phyloP scores from a whole-genome alignment of 2,113 vertebrate species.

The Erythrocercus mccallii region DNA sequence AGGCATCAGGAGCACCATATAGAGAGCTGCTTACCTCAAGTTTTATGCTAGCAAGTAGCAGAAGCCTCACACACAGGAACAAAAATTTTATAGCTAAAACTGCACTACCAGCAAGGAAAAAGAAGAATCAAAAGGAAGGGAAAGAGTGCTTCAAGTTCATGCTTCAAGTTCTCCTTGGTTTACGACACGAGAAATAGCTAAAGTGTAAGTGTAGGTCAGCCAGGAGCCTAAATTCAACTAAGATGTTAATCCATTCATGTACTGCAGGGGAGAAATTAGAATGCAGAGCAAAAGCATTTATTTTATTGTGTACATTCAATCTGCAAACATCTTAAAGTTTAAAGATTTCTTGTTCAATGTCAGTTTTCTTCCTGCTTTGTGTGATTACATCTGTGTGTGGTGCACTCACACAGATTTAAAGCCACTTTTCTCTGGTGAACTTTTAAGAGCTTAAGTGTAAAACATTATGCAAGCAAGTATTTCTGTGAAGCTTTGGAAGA shows the following conservation, averaged over 20 bases:
- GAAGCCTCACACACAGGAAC: neutral
- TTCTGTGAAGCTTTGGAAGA: constrained; percentile 67
- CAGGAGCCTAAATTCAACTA: neutral
- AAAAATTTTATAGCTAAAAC: neutral
- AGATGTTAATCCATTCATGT: neutral
- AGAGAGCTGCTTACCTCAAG: neutral
- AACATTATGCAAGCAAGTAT: constrained; percentile 38
- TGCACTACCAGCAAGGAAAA: neutral
- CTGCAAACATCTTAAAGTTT: constrained; percentile 3
- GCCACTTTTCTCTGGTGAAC: constrained; percentile 32
- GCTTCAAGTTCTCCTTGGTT: neutral
- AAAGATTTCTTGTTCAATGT: neutral
- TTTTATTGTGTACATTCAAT: neutral
- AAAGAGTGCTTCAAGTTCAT: neutral
- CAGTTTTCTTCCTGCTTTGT: neutral
- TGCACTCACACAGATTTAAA: neutral
- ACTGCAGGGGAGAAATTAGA: neutral
- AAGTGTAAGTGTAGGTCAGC: neutral
- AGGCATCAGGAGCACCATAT: neutral
- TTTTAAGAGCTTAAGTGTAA: constrained; percentile 52
- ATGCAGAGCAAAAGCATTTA: neutral
- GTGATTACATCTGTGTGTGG: neutral
- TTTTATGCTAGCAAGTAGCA: neutral
- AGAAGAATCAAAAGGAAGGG: neutral
- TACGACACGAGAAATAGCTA: neutral